Base-by-base conservation (phyloP, 2,888 invertebrate genomes). In the Rotaria macrura region DNA sequence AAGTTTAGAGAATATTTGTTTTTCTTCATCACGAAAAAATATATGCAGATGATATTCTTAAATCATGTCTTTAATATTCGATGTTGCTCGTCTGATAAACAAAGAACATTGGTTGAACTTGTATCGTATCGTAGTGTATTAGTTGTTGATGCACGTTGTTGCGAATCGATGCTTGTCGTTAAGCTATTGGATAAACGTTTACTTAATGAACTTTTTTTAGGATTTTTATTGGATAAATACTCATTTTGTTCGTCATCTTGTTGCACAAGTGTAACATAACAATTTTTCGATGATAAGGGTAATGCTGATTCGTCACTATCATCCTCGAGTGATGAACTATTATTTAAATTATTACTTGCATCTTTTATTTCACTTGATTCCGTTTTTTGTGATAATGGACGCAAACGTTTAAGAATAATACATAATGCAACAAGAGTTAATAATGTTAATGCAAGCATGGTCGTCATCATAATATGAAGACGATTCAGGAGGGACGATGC, bases 401-500 rank as follows among this genome's bases (percentile, higher is more conserved):
- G 40, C 43, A 79, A 79, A 43, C 79, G 79, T 43, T 43, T 40
- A 25, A 79, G 25, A 14, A 79, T n/a, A n/a, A 79, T n/a, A 23
- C 25, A 79, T 43, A 79, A 43, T 25, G 43, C 25, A 25, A 79
- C 43, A 1, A 79, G n/a, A 12, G 43, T 79, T 3, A 79, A 23
- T 12, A 79, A 1, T 25, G 79, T 79, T 5, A 79, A n/a, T n/a
- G 7, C 34, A 43, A 79, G 25, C 79, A 79, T 79, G 23, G 79
- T 79, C 43, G 79, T 79, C 79, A 79, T 79, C 79, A 79, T 79
- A 79, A 79, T 79, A 43, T 79, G 79, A 43, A 79, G 43, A 43
- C 23, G 20, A 43, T 7, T 43, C 3, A 79, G 17, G 0, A 79
- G 25, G 2, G 79, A 20, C n/a, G 79, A 40, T 79, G 79, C 79